Conservation (phyloP, 2,113 vertebrate species). For the Capreolus pygargus region DNA sequence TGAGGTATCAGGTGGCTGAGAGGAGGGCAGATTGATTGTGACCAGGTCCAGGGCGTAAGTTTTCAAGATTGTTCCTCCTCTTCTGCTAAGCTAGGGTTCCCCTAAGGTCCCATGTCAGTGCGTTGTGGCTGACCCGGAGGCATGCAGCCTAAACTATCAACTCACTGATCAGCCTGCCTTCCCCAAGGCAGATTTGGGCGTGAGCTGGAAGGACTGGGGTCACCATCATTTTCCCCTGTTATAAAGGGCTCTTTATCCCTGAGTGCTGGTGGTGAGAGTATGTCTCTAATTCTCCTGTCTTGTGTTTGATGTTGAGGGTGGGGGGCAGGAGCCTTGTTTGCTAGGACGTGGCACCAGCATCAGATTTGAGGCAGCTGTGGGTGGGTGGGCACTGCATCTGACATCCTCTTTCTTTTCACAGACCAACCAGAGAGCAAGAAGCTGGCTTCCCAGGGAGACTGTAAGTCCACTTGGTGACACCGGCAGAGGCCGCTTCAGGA, state of each 20-base stretch:
- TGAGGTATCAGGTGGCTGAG: conserved; percentile 48
- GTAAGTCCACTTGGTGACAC: conserved; percentile 78
- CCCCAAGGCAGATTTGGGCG: not conserved
- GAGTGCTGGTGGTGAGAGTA: not conserved
- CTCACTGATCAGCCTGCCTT: not conserved
- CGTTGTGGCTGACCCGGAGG: not conserved
- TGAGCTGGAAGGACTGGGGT: not conserved
- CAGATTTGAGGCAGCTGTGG: not conserved
- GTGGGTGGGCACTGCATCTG: conserved; percentile 20
- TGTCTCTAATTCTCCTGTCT: not conserved
- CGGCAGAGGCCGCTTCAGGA: not conserved
- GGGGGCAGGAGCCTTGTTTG: not conserved
- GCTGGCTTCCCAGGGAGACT: conserved; percentile 91
- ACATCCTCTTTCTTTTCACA: conserved; percentile 70
- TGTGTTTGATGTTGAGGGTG: not conserved
- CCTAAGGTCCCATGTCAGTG: not conserved
- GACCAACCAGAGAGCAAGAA: conserved; percentile 95
- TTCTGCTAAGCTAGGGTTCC: not conserved
- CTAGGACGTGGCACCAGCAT: not conserved
- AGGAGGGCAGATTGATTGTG: not conserved
- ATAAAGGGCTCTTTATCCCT: not conserved
- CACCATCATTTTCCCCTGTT: not conserved
- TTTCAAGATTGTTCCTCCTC: not conserved
- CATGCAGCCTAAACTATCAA: not conserved
- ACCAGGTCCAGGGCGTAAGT: not conserved